Evolutionary conservation across 2,113 vertebrate species (phyloP), one percentile per base, ranked within the genome.

Genomic region (Microcebus ravelobensis): DNA sequence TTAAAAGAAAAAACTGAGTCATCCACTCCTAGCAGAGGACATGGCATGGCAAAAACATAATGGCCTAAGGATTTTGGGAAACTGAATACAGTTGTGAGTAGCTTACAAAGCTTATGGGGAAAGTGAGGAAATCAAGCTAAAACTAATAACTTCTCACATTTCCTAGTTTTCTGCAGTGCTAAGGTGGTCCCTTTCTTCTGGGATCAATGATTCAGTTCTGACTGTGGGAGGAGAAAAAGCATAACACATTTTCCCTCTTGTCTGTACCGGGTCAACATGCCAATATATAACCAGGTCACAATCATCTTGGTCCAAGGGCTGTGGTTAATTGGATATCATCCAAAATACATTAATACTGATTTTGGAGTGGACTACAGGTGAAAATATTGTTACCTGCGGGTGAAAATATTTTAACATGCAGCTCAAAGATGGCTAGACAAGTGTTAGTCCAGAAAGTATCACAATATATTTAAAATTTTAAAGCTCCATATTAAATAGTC

Each of bases 391-490:
- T 18, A 50, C 9, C 12, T 65, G 3, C 27, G 55, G 8, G 61
- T 87, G 18, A 80, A 76, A 94, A 61, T 67, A 29, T 67, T 89
- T 94, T 86, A 57, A 67, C 15, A 36, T 17, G 5, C 4, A 76
- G 29, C 11, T 27, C 14, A 57, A 92, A 87, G n/a, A 91, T 67
- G 42, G 27, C 7, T 45, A 39, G 82, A 50, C 9, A 95, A 89
- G 48, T 89, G 31, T 87, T 74, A 73, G 52, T 90, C 31, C 61
- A 83, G 29, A 97, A 34, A 90, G 2, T 39, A 80, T 52, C 42
- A 34, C 20, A 70, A 87, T 67, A 42, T 36, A 70, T 87, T 94
- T 88, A 83, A 93, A 93, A 93, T 85, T 50, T 6, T 90, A 94
- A 96, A 96, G 29, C 42, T 77, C 52, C 45, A 8, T 82, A 91